Conservation (phyloP, 2,888 invertebrate species). For the Aspidapion aeneum region DNA sequence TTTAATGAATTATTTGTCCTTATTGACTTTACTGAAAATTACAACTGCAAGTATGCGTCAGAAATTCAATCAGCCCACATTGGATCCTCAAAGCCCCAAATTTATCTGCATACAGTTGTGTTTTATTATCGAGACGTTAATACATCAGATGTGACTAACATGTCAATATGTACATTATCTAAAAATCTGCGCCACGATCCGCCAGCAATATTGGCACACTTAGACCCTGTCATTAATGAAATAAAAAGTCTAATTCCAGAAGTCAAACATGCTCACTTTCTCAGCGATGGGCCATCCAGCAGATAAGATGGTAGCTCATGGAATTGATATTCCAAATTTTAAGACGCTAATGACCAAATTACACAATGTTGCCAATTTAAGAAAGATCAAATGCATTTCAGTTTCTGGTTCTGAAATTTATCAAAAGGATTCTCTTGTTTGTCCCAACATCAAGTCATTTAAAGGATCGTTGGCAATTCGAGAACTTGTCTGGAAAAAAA, state of each 20-base stretch:
- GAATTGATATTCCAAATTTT: constrained; percentile 8
- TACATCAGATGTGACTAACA: not conserved
- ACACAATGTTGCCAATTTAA: constrained; percentile 5
- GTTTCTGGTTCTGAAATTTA: not conserved
- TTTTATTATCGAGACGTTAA: constrained; percentile 3
- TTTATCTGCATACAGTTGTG: constrained; percentile 12
- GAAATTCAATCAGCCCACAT: constrained; percentile 11
- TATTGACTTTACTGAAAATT: constrained; percentile 13
- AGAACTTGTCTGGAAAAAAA: not conserved
- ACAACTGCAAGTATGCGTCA: constrained; percentile 7
- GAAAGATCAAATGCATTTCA: constrained; percentile 6
- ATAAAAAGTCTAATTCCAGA: constrained; percentile 7
- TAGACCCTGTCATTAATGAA: constrained; percentile 12
- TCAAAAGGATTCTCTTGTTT: not conserved
- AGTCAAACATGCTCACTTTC: constrained; percentile 9
- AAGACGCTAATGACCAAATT: constrained; percentile 10
- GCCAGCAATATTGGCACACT: constrained; percentile 12
- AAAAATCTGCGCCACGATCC: constrained; percentile 11
- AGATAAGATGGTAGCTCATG: constrained; percentile 8
- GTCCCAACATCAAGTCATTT: not conserved
- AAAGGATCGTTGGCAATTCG: constrained; percentile 1
- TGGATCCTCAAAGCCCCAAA: constrained; percentile 12
- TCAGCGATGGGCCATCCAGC: constrained; percentile 13
- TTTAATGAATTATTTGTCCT: constrained; percentile 2
- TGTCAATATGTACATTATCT: constrained; percentile 2